These are phyloP conservation scores for Dicyema japonicum DNA, from an alignment of 1,140 invertebrate species.

Conservation along the genomic window DNA sequence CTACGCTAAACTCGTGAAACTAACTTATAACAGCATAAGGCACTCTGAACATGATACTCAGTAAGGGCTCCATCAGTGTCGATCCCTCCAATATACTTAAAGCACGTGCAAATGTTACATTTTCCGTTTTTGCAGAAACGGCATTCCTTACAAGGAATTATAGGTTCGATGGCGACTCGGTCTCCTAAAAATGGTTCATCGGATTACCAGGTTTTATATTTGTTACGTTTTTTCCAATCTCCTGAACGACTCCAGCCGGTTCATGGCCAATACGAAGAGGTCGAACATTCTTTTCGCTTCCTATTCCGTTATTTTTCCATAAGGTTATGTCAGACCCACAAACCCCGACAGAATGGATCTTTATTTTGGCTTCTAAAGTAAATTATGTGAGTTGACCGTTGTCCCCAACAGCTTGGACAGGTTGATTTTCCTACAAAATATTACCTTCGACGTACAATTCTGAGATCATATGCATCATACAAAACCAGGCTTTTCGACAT, in stretches of 20 bases:
- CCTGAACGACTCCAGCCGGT: conserved; percentile 11
- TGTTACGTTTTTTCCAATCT: conserved; percentile 12
- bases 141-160: conserved; percentile 48
- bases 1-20: too few relatives aligned
- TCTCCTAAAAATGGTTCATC: conserved; percentile 28
- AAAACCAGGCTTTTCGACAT: too few relatives aligned
- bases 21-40: conserved; percentile 73
- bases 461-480: too few relatives aligned
- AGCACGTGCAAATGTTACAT: conserved; percentile 56
- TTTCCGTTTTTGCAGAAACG: conserved; percentile 44
- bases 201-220: conserved; percentile 11
- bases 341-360: conserved; percentile 66
- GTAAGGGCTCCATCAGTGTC: conserved; percentile 43
- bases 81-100: conserved; percentile 58
- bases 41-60: conserved; percentile 48
- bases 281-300: conserved; percentile 12
- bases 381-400: too few relatives aligned
- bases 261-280: conserved; percentile 18
- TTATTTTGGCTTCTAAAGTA: too few relatives aligned
- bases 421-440: too few relatives aligned
- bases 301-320: conserved; percentile 39
- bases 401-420: too few relatives aligned
- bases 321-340: conserved; percentile 84
- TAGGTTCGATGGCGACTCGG: conserved; percentile 62
- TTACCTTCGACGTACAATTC: too few relatives aligned